Evolutionary conservation across 2,113 vertebrate species (phyloP), one percentile per base, ranked within the genome.

Genomic region (Aldabrachelys gigantea): DNA sequence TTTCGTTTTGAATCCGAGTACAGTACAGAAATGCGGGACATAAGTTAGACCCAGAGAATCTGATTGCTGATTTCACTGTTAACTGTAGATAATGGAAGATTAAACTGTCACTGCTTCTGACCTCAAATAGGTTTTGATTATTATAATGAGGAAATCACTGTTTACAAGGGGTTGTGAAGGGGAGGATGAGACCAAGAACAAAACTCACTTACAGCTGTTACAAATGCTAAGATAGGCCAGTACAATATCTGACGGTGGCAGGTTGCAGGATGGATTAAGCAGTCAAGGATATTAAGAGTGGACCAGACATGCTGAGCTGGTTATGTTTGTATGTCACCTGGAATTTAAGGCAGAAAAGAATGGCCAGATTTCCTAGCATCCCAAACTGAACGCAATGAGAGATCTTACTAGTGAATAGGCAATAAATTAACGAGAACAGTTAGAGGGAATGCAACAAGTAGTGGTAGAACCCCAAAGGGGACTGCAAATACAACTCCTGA

Each of bases 81-180:
- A 83, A 78, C 87, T 24, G 5, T 10, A 38, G 19, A 22, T 59
- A 29, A 3, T 69, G 57, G 1, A 27, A 84, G 41, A 89, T 84
- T 80, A 62, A 62, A 87, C 44, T 72, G n/a, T 38, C 65, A 22
- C 17, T 38, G 65, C n/a, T n/a, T 35, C 49, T 84, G 54, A 35
- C 85, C 69, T 87, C 50, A 95, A 50, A 79, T 91, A 19, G 17
- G 8, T 80, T 56, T 85, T 93, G 80, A 95, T 84, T 87, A 65
- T 49, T 56, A 80, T 44, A 54, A 85, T 27, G 9, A 65, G n/a
- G 76, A 89, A 92, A 87, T 27, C 14, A 10, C 35, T 86, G 29
- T 85, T 59, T 87, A 80, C 44, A 87, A 86, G 31, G 83, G 31
- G 85, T 10, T 3, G 44, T 13, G 65, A 47, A 41, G 35, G 62